phyloP scores from a whole-genome alignment of 2,113 vertebrate species.

The Mastomys coucha region DNA sequence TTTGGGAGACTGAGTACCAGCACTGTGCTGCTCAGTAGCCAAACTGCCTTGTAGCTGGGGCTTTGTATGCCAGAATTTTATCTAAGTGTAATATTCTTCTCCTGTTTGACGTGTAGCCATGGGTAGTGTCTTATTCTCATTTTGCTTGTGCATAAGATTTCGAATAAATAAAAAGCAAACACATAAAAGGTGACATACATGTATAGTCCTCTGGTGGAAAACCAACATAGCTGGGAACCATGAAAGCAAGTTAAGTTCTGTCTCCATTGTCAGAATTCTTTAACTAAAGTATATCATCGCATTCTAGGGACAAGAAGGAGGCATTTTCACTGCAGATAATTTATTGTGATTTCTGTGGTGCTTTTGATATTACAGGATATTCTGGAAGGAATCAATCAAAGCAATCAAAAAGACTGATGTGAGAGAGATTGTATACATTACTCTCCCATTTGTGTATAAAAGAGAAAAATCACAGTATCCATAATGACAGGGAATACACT shows the following conservation, averaged over 20 bases:
- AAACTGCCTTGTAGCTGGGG: not conserved
- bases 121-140: constrained; percentile 39
- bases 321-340: constrained; percentile 10
- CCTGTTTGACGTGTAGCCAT: constrained; percentile 39
- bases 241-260: constrained; percentile 51
- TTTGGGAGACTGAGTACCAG: not conserved
- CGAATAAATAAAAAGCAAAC: constrained; percentile 54
- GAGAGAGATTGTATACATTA: constrained; percentile 43
- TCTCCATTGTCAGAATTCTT: constrained; percentile 46
- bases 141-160: constrained; percentile 65
- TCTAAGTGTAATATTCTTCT: constrained; percentile 26
- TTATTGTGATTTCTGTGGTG: constrained; percentile 64
- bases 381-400: constrained; percentile 57
- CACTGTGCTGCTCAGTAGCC: not conserved
- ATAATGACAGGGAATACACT: constrained; percentile 14
- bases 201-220: not conserved
- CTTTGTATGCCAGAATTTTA: constrained; percentile 33
- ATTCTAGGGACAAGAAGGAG: constrained; percentile 51
- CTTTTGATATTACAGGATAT: constrained; percentile 53
- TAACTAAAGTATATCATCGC: constrained; percentile 43
- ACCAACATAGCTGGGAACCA: not conserved
- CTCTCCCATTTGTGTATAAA: constrained; percentile 65
- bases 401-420: constrained; percentile 62
- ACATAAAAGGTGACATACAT: constrained; percentile 51
- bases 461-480: constrained; percentile 51